Percentiles rank a stretch among this genome's conserved stretches.
Conservation (phyloP, 2,797 vertebrate genomes). For the Centropyge bicolor region DNA sequence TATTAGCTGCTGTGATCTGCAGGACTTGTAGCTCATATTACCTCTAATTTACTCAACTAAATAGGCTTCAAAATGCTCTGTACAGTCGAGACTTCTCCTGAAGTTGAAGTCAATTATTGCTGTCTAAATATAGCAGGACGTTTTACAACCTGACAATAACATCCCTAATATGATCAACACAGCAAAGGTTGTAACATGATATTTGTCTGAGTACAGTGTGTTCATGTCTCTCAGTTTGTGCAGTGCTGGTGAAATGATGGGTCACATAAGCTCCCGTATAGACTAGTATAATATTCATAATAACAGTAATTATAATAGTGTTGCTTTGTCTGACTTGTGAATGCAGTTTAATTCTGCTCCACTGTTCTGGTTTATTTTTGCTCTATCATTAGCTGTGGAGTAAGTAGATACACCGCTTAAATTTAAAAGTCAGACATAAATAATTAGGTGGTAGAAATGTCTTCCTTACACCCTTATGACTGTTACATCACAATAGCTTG, state of each 20-base stretch:
- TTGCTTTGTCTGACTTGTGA: neutral
- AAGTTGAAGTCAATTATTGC: slow-evolving; percentile 2
- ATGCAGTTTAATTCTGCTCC: neutral
- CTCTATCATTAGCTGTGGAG: neutral
- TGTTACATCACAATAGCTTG: neutral
- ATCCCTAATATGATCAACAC: neutral
- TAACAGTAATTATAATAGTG: too few relatives aligned
- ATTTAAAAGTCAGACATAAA: neutral
- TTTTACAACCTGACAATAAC: slow-evolving; percentile 1
- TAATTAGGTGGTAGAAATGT: neutral
- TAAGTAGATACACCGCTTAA: neutral
- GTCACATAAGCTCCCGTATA: neutral
- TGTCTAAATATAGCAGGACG: slow-evolving; percentile 17
- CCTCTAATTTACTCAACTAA: neutral
- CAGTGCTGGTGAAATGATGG: neutral
- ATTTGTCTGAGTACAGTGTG: slow-evolving; percentile 3
- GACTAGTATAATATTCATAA: neutral
- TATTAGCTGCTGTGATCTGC: neutral
- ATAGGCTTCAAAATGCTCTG: neutral
- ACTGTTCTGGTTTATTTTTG: neutral
- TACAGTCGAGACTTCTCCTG: neutral
- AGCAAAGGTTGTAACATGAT: slow-evolving; percentile 19
- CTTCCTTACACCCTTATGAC: neutral
- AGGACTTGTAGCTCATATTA: neutral
- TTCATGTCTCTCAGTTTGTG: neutral